Evolutionary conservation across 2,888 invertebrate species (phyloP).

Genomic region (Chrysolina americana): DNA sequence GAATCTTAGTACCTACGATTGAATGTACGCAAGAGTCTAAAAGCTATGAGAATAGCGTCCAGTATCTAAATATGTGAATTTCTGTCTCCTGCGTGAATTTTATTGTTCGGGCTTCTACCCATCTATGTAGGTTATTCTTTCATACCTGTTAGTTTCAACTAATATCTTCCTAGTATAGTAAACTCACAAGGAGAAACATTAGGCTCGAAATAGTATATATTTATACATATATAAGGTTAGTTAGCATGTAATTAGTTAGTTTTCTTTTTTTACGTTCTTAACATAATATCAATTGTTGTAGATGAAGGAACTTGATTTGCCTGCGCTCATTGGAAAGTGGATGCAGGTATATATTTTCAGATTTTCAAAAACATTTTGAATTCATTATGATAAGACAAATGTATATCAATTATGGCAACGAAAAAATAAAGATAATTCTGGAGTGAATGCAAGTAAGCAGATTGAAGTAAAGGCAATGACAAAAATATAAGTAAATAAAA

Average conservation of each 20-base stretch:
- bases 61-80: too few species aligned
- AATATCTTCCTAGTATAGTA: neutral
- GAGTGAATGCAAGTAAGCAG: neutral
- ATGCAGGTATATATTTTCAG: constrained; percentile 62
- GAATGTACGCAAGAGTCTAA: too few species aligned
- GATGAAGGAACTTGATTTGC: constrained; percentile 57
- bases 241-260: constrained; percentile 48
- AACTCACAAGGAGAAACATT: constrained; percentile 14
- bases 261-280: neutral
- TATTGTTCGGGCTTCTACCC: neutral
- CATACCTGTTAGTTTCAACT: neutral
- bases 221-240: constrained; percentile 51
- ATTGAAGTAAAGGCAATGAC: neutral
- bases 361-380: constrained; percentile 49
- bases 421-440: neutral
- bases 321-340: constrained; percentile 62
- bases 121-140: neutral
- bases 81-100: too few species aligned
- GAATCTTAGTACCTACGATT: too few species aligned
- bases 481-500: too few species aligned
- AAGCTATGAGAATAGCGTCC: too few species aligned
- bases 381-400: neutral
- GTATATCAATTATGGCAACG: neutral
- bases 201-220: constrained; percentile 40
- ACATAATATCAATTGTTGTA: constrained; percentile 54